Conservation (phyloP, 2,113 vertebrate species). For the Cyprinodon variegatus region DNA sequence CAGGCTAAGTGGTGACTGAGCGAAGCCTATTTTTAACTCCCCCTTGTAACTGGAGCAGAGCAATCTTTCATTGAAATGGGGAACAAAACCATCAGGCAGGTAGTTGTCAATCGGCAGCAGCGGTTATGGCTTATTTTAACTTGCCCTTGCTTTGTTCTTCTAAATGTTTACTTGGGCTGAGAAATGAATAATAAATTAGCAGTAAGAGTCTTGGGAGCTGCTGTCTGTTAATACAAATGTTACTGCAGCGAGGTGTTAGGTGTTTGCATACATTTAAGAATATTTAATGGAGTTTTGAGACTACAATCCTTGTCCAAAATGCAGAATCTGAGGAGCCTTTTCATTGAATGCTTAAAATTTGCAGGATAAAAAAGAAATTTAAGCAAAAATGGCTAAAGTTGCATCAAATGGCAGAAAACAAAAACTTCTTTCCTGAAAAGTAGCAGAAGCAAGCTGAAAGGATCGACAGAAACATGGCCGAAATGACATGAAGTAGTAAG, state of each 20-base stretch:
- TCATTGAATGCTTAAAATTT: conserved; percentile 1
- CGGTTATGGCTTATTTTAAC: conserved; percentile 17
- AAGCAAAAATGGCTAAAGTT: too few species aligned
- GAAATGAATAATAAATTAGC: neutral
- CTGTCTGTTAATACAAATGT: conserved; percentile 6
- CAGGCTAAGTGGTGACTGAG: conserved; percentile 76
- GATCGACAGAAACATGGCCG: too few species aligned
- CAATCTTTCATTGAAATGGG: conserved; percentile 53
- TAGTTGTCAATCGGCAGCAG: conserved; percentile 53
- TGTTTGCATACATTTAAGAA: conserved; percentile 22
- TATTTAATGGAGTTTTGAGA: conserved; percentile 12
- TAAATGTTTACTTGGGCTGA: neutral
- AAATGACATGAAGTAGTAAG: too few species aligned
- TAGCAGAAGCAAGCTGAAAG: too few species aligned
- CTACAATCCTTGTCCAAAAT: conserved; percentile 47
- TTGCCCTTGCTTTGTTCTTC: neutral
- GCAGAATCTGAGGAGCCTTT: conserved; percentile 22
- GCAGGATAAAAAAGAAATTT: conserved; percentile 22
- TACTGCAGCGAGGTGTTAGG: conserved; percentile 31
- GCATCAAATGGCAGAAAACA: too few species aligned
- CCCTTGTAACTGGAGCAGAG: conserved; percentile 66
- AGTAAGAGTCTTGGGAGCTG: neutral
- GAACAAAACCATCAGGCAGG: conserved; percentile 47
- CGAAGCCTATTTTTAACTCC: conserved; percentile 75
- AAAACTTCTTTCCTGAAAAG: too few species aligned